phyloP scores from a whole-genome alignment of 2,113 vertebrate genomes.

The Fregata magnificens region DNA sequence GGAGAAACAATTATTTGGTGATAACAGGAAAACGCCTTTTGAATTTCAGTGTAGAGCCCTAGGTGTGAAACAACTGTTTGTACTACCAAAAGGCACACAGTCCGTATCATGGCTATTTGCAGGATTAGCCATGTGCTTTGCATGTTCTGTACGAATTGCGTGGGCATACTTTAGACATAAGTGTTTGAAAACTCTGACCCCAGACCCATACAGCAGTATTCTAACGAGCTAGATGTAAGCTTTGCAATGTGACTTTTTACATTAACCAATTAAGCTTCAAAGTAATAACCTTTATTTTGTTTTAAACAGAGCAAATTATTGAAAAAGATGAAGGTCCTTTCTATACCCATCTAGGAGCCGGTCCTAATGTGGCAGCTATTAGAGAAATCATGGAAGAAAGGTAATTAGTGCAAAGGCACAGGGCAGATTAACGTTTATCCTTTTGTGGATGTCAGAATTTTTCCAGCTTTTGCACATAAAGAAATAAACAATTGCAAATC shows the following conservation, averaged over 20 bases:
- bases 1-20: not conserved
- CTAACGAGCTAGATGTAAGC: constrained; percentile 4
- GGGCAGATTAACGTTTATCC: constrained; percentile 72
- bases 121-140: not conserved
- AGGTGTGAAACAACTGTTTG: not conserved
- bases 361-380: constrained; percentile 90
- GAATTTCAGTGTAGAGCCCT: not conserved
- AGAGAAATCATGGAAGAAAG: constrained; percentile 95
- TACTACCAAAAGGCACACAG: not conserved
- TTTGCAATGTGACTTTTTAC: constrained; percentile 68
- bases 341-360: constrained; percentile 97
- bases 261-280: constrained; percentile 63
- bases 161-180: not conserved
- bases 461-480: constrained; percentile 70
- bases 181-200: not conserved
- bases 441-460: constrained; percentile 73
- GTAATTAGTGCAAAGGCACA: constrained; percentile 81
- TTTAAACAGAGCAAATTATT: constrained; percentile 94
- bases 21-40: constrained; percentile 19
- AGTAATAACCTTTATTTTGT: constrained; percentile 78
- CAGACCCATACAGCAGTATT: not conserved
- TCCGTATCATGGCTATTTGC: not conserved
- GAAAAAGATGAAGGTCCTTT: constrained; percentile 99
- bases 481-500: constrained; percentile 72
- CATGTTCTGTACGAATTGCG: not conserved